These are phyloP conservation scores for Eupsilia transversa DNA, from an alignment of 2,888 invertebrate genomes.

Conservation along the genomic window DNA sequence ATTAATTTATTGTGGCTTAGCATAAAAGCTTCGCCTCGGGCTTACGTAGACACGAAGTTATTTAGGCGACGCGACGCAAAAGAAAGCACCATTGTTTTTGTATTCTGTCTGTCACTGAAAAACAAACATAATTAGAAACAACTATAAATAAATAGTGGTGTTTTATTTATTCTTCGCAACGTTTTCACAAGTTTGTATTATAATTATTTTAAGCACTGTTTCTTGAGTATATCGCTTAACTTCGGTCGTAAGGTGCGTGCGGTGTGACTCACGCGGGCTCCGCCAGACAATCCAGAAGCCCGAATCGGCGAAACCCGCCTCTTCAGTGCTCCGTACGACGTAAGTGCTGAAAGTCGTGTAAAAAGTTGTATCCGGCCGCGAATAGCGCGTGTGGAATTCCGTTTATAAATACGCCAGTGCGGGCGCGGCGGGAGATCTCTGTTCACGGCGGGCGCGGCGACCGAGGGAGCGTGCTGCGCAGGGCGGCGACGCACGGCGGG, in stretches of 20 bases:
- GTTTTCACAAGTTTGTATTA: constrained; percentile 73
- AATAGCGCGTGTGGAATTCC: constrained; percentile 87
- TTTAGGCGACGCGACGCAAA: constrained; percentile 29
- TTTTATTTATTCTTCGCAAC: constrained; percentile 75
- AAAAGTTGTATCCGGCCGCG: constrained; percentile 89
- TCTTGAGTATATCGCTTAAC: constrained; percentile 76
- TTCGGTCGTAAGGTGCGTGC: constrained; percentile 71
- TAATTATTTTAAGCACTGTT: constrained; percentile 80
- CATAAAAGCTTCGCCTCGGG: constrained; percentile 24
- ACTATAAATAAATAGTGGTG: constrained; percentile 77
- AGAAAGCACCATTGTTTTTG: constrained; percentile 56
- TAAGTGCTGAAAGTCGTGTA: constrained; percentile 90
- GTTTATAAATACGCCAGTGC: constrained; percentile 88
- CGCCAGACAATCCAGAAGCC: constrained; percentile 84
- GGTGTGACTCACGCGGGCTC: constrained; percentile 82
- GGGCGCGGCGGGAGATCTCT: constrained; percentile 68
- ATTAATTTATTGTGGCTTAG: constrained; percentile 18
- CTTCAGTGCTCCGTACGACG: constrained; percentile 89
- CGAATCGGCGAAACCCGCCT: constrained; percentile 75
- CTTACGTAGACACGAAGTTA: constrained; percentile 32
- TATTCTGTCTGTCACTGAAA: constrained; percentile 72
- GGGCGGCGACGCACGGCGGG: constrained; percentile 36
- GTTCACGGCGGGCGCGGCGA: constrained; percentile 54
- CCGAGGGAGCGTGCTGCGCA: constrained; percentile 62
- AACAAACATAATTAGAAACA: constrained; percentile 76